Conservation (phyloP, 2,797 vertebrate species). For the Lemur catta region DNA sequence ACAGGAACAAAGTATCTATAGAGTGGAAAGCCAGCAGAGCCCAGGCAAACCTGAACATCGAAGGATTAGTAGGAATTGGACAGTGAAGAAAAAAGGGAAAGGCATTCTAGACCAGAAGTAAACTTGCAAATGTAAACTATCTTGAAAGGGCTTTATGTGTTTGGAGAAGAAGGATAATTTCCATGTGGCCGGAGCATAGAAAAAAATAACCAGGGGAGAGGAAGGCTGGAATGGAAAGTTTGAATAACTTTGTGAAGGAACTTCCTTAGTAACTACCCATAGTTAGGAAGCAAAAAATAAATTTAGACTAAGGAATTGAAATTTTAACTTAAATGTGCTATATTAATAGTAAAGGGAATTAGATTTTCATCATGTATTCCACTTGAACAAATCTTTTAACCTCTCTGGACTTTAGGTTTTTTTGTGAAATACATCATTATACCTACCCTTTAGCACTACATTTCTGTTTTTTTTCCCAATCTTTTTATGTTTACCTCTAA, state of each 20-base stretch:
- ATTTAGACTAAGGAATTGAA: not conserved
- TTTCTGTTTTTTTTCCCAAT: not conserved
- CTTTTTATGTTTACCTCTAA: constrained; percentile 23
- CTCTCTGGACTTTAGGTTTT: not conserved
- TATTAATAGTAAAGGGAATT: not conserved
- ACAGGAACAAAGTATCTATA: not conserved
- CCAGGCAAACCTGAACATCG: not conserved
- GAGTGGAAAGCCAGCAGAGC: not conserved
- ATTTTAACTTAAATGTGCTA: not conserved
- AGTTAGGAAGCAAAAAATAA: not conserved
- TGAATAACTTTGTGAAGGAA: not conserved
- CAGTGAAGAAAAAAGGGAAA: not conserved
- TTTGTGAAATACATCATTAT: not conserved
- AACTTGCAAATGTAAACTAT: not conserved
- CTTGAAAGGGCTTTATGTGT: not conserved
- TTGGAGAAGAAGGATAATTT: not conserved
- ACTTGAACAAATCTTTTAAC: not conserved
- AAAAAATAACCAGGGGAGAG: not conserved
- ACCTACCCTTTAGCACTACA: not conserved
- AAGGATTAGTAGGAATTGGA: not conserved
- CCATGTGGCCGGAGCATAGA: not conserved
- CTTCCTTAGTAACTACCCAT: not conserved
- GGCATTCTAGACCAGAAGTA: not conserved
- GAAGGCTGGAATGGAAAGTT: not conserved
- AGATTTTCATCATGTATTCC: not conserved